Evolutionary conservation across 1,140 invertebrate genomes (phyloP), one percentile per base, ranked within the genome.

Genomic region (Drosophila bocqueti): DNA sequence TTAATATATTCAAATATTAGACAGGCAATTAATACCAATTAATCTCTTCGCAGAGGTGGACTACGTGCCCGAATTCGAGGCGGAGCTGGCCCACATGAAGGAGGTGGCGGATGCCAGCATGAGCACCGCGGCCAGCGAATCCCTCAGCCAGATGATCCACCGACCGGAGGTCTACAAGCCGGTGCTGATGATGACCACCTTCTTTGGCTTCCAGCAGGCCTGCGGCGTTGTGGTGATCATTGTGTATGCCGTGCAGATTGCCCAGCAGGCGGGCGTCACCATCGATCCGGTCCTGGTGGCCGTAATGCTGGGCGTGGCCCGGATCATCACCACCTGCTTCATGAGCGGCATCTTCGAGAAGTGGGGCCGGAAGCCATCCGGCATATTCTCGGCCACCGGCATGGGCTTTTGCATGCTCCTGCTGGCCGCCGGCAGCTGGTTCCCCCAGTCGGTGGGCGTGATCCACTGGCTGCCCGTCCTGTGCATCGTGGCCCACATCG

Each of bases 121-220:
- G 2, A 66, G 60, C 38, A 79, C 81, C 15, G 83, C 89, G 1
- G 81, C 83, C 45, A 84, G 73, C 15, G 91, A 92, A 4, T 92
- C 91, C 4, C 59, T 92, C 1, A 55, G 68, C 36, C 89, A 89
- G 64, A 79, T 85, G 16, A 82, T 92, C 11, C 63, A 77, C 7
- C 71, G 93, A 10, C 93, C 93, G 0, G 93, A 93, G 31, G 94
- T 95, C 5, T 92, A 96, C 36, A 95, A 96, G 49, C 96, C 96
- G 0, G 94, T 96, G 4, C 36, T 94, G 0, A 94, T 97, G 16
- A 94, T 96, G 83, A 92, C 95, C 8, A 92, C 92, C 0, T 95
- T 96, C 81, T 97, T 97, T 93, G 95, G 96, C 72, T 95, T 97
- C 80, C 96, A 97, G 91, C 96, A 97, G 91, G 95, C 96, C 46